Evolutionary conservation across 2,797 vertebrate species (phyloP).

Genomic region (Neosilurus mollespiculum): DNA sequence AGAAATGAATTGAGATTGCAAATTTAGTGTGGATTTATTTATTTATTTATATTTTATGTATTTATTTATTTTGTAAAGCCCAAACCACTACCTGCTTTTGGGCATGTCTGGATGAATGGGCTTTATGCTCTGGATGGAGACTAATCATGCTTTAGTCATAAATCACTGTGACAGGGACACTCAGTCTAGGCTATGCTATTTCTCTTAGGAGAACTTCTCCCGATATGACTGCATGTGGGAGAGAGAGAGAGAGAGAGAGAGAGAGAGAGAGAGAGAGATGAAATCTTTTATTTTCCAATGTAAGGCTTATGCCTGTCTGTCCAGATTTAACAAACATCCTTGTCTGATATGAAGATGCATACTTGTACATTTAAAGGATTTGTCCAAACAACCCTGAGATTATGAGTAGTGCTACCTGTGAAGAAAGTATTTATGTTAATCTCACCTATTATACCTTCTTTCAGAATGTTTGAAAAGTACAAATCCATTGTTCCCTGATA

Average conservation of each 20-base stretch:
- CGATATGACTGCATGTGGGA: neutral
- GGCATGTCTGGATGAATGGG: conserved; percentile 37
- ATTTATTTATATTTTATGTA: no score
- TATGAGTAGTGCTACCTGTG: neutral
- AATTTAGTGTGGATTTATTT: neutral
- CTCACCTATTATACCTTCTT: neutral
- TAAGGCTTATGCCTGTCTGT: neutral
- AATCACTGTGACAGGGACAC: conserved; percentile 61
- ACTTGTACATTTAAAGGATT: neutral
- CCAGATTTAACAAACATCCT: neutral
- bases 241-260: neutral
- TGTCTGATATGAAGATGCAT: neutral
- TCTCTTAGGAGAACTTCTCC: conserved; percentile 29
- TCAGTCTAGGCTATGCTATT: conserved; percentile 55
- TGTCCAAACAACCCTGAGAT: neutral
- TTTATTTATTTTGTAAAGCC: neutral
- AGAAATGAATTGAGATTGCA: neutral
- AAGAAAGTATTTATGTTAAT: neutral
- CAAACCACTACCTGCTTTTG: conserved; percentile 19
- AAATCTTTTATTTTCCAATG: neutral
- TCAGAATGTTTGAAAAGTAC: neutral
- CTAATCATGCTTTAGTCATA: conserved; percentile 55
- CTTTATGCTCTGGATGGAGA: conserved; percentile 52
- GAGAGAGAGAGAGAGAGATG: neutral
- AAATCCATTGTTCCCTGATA: neutral